phyloP scores from a whole-genome alignment of 2,888 invertebrate genomes.

The Cancer borealis region DNA sequence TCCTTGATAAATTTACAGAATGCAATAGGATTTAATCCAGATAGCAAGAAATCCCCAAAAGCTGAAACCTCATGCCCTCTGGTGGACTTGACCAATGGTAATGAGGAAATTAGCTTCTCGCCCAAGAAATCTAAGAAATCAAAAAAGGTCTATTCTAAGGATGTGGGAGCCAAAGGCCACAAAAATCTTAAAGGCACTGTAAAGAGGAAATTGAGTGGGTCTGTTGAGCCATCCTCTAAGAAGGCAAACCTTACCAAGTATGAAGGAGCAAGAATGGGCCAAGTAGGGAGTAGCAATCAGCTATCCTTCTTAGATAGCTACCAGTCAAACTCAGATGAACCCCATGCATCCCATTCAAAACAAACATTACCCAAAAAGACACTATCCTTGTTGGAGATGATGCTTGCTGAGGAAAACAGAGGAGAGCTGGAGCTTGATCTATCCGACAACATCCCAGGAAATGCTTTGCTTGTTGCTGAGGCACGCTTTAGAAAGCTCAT shows the following conservation, averaged over 20 bases:
- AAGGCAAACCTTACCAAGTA: background rate
- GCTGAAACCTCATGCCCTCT: conserved; percentile 17
- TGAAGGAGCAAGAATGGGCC: background rate
- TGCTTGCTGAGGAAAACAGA: conserved; percentile 75
- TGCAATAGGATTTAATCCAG: conserved; percentile 18
- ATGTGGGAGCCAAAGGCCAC: background rate
- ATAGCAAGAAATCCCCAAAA: background rate
- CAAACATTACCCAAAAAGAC: background rate
- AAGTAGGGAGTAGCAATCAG: conserved; percentile 18
- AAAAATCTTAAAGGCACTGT: background rate
- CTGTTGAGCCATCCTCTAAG: conserved; percentile 42
- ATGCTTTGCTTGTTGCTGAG: conserved; percentile 75
- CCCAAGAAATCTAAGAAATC: background rate
- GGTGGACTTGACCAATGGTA: conserved; percentile 56
- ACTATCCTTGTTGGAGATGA: conserved; percentile 74
- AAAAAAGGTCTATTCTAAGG: background rate
- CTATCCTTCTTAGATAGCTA: background rate
- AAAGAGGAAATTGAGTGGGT: conserved; percentile 38
- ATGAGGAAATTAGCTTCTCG: background rate
- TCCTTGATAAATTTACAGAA: conserved; percentile 33
- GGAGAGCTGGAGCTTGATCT: conserved; percentile 77
- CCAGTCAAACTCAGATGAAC: conserved; percentile 21
- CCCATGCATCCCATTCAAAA: background rate
- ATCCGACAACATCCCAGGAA: conserved; percentile 59
- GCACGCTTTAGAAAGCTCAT: conserved; percentile 77